Base-by-base conservation (phyloP, 2,113 vertebrate genomes). In the Alosa alosa region DNA sequence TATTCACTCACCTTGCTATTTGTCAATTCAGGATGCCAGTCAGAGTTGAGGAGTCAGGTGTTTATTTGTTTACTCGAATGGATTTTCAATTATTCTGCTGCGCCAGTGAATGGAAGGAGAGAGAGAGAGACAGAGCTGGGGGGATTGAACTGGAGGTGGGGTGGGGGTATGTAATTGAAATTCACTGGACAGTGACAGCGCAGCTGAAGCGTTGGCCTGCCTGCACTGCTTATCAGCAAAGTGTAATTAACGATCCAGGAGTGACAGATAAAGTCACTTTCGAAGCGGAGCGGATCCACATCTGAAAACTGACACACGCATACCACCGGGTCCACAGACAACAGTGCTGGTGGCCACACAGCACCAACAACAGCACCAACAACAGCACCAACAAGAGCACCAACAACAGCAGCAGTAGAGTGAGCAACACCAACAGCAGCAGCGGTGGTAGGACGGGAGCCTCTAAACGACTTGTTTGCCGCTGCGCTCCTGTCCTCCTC, bases 31-130 rank as follows among this genome's bases (percentile, higher is more conserved):
- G 57, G 55, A 75, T 11, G n/a, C 68, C 83, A 81, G 17, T 25
- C 83, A 25, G 44, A 81, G 86, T 39, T 46, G 22, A 55, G 47
- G 39, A 81, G 83, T 83, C 82, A 78, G 82, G 44, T 68, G 49
- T 60, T 47, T 84, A 81, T 89, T 84, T 87, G 83, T 88, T 86
- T 88, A 86, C 82, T 47, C 81, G 75, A 84, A 72, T 87, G 22
- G 83, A 83, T 81, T 87, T 88, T 85, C 60, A 81, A 55, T 83
- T 81, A 57, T 75, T 52, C 46, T 68, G 49, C 31, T 75, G 25
- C 18, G 31, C 6, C 68, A 44, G 52, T 83, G 55, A 86, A 82
- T 60, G 82, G 81, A 47, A 64, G 46, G 81, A 81, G 84, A 83
- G 49, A 64, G 9, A 25, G n/a, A 4, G 72, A 17, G 31, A 4